Conservation (phyloP, 2,113 vertebrate genomes). For the Chaetops frenatus region DNA sequence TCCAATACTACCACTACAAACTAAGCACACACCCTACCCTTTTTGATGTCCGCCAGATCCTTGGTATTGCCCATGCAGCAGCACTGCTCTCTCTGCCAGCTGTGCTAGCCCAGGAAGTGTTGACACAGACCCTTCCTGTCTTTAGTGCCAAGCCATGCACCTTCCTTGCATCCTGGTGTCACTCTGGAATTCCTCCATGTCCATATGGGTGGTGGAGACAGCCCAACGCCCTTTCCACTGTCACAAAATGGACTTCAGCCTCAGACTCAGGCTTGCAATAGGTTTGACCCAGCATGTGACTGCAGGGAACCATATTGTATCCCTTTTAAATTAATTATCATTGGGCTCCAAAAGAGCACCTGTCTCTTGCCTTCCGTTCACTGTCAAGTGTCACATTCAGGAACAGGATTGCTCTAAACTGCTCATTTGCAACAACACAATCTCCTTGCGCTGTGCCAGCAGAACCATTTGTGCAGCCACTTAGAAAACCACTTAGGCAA, state of each 20-base stretch:
- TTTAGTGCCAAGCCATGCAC: background rate
- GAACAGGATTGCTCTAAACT: background rate
- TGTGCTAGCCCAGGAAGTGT: accelerated
- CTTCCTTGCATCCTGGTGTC: background rate
- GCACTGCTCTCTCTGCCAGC: background rate
- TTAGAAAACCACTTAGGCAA: background rate
- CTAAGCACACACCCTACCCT: background rate
- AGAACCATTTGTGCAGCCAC: background rate
- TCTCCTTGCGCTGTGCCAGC: background rate
- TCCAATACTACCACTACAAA: background rate
- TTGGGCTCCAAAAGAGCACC: background rate
- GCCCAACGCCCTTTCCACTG: background rate
- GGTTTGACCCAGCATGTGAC: background rate
- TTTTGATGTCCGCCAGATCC: background rate
- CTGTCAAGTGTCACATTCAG: background rate
- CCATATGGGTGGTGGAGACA: background rate
- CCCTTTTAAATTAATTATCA: background rate
- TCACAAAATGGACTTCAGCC: background rate
- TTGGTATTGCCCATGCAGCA: background rate
- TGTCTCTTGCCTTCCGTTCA: background rate
- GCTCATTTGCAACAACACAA: background rate
- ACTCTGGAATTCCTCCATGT: background rate
- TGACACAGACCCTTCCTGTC: background rate
- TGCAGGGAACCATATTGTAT: background rate
- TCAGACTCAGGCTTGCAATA: background rate